These are phyloP conservation scores for Rousettus madagascariensis DNA, from an alignment of 2,797 vertebrate species.

Conservation along the genomic window DNA sequence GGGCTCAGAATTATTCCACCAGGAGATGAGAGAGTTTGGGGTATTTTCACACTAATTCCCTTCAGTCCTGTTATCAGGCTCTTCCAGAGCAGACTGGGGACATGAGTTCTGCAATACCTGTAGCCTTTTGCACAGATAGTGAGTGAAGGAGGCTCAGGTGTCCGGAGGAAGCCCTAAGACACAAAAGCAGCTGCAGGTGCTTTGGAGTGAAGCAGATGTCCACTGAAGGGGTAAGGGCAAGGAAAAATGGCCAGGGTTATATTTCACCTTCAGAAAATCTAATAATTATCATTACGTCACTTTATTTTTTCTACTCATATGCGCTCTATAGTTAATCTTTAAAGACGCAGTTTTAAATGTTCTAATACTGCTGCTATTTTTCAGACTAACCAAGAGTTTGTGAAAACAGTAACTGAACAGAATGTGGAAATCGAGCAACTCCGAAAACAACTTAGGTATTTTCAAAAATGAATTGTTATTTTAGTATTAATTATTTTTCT, in stretches of 20 bases:
- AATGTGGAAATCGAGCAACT: slow-evolving; percentile 90
- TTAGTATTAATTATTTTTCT: slow-evolving; percentile 45
- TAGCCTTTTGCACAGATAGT: neutral
- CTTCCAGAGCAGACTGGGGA: neutral
- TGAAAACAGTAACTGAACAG: slow-evolving; percentile 92
- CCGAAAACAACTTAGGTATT: slow-evolving; percentile 91
- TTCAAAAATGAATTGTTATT: neutral
- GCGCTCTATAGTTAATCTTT: neutral
- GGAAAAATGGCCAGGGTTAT: neutral
- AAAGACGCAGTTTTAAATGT: slow-evolving; percentile 5
- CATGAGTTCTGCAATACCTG: neutral
- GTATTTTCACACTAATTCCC: neutral
- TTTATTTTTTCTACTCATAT: neutral
- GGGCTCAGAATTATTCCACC: neutral
- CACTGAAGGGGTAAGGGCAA: neutral
- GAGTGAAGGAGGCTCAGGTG: neutral
- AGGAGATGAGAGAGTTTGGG: neutral
- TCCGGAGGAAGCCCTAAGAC: neutral
- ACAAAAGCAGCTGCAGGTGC: neutral
- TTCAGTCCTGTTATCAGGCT: neutral
- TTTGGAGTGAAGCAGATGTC: neutral
- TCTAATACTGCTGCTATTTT: slow-evolving; percentile 15
- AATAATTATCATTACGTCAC: neutral
- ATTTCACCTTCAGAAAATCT: neutral
- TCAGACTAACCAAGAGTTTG: slow-evolving; percentile 93